Evolutionary conservation across 2,888 invertebrate species (phyloP).

Genomic region (Plemyria rubiginata): DNA sequence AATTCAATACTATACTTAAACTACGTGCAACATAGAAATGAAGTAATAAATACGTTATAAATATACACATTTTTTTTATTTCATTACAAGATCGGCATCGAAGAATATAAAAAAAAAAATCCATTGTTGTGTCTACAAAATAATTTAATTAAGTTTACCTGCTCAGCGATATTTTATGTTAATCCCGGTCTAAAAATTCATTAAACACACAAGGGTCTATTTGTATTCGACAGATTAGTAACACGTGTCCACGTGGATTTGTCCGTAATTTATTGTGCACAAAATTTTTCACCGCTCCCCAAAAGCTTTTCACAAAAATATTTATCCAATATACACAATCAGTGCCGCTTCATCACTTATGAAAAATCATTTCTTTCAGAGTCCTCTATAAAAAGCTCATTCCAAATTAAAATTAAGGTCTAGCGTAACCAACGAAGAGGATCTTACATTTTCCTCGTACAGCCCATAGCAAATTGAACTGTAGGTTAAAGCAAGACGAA

Average conservation of each 20-base stretch:
- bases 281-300: slow-evolving; percentile 41
- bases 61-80: no score
- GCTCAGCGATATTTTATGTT: slow-evolving; percentile 52
- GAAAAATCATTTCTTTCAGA: slow-evolving; percentile 81
- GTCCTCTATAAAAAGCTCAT: slow-evolving; percentile 83
- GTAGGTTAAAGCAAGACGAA: slow-evolving; percentile 44
- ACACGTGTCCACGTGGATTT: slow-evolving; percentile 75
- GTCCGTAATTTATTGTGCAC: slow-evolving; percentile 69
- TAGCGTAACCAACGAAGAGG: slow-evolving; percentile 71
- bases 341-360: slow-evolving; percentile 83
- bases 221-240: slow-evolving; percentile 73
- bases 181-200: slow-evolving; percentile 57
- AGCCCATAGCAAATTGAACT: slow-evolving; percentile 50
- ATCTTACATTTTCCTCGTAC: slow-evolving; percentile 56
- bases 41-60: no score
- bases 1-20: neutral
- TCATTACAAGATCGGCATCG: no score
- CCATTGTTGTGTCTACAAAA: slow-evolving; percentile 12
- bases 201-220: slow-evolving; percentile 51
- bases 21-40: neutral
- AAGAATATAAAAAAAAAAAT: neutral
- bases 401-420: slow-evolving; percentile 84
- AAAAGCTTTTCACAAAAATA: slow-evolving; percentile 75
- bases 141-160: slow-evolving; percentile 18
- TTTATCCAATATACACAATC: slow-evolving; percentile 81